Evolutionary conservation across 2,113 vertebrate species (phyloP), one percentile per base, ranked within the genome.

Genomic region (Acinonyx jubatus): DNA sequence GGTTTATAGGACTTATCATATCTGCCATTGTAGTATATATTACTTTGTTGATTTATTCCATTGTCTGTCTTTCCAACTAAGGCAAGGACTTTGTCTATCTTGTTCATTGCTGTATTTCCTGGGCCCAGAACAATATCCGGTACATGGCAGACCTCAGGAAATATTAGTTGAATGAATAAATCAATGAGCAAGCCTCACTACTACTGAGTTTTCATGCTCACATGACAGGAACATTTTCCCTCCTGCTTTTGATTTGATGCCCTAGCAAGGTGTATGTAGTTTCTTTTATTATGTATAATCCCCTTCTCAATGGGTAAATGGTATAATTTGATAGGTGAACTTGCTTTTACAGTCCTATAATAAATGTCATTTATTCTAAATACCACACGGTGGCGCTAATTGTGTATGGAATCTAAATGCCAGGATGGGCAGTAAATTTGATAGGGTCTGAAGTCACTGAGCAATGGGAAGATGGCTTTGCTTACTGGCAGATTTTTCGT

Each of bases 331-430:
- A 11, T 79, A 65, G 1, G 0, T 63, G 73, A 89, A 27, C 52
- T 89, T 91, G 65, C 33, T 83, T 85, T 73, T 48, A 85, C 18
- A 36, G 14, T 57, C 29, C 33, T 78, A 4, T 18, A 48, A 23
- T 52, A 89, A 57, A 73, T 97, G 96, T 71, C 71, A 95, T 79
- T 93, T 78, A 94, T 80, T 55, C 41, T 71, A 50, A 36, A 3
- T 69, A 87, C 96, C 98, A 98, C 98, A 94, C 0, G 96, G 94
- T 96, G 98, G 98, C 82, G 96, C 97, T 89, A 74, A 48, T 33
- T 13, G 86, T 79, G 33, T 66, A 29, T 73, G 3, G 55, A 89
- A 95, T 96, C 66, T 52, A 80, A 96, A 96, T 68, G 4, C 11
- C 4, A 14, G 65, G 8, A 1, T 16, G 31, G 2, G 63, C 69